A percentile compares a stretch with the other conserved stretches of the same genome.
Conservation (phyloP, 1,140 invertebrate species). For the Rhizoglyphus robini region DNA sequence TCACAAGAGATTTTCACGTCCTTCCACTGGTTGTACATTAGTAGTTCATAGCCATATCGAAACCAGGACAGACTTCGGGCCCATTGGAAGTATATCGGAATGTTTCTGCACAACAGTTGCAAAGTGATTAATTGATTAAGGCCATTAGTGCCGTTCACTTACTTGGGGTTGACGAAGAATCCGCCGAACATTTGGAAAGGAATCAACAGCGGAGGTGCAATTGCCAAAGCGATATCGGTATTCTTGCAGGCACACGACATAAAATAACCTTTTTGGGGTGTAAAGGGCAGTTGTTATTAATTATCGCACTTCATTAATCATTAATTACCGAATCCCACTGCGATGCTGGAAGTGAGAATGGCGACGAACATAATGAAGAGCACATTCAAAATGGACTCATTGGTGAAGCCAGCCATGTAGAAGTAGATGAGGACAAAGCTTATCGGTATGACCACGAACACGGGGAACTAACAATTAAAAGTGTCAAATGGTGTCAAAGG, state of each 20-base stretch:
- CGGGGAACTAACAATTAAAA: conserved; percentile 30
- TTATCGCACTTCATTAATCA: neutral
- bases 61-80: conserved; percentile 89
- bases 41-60: conserved; percentile 77
- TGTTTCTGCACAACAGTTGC: neutral
- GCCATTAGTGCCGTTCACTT: conserved; percentile 32
- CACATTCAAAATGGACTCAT: conserved; percentile 27
- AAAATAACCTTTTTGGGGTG: conserved; percentile 43
- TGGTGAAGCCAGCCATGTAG: conserved; percentile 41
- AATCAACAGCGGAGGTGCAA: conserved; percentile 77
- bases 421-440: conserved; percentile 73
- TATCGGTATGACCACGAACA: conserved; percentile 54
- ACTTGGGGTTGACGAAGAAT: conserved; percentile 83
- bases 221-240: conserved; percentile 66
- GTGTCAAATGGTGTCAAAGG: too few species aligned
- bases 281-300: neutral
- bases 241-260: conserved; percentile 67
- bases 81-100: conserved; percentile 77
- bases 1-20: conserved; percentile 47
- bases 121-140: neutral
- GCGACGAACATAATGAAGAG: conserved; percentile 29
- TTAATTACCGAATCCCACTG: conserved; percentile 37
- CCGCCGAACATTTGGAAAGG: conserved; percentile 87
- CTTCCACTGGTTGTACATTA: conserved; percentile 86
- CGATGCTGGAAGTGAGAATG: conserved; percentile 34